Percentiles rank a stretch among this genome's conserved stretches.
Evolutionary conservation across 2,113 vertebrate genomes (phyloP).

Genomic region (Oreochromis aureus): DNA sequence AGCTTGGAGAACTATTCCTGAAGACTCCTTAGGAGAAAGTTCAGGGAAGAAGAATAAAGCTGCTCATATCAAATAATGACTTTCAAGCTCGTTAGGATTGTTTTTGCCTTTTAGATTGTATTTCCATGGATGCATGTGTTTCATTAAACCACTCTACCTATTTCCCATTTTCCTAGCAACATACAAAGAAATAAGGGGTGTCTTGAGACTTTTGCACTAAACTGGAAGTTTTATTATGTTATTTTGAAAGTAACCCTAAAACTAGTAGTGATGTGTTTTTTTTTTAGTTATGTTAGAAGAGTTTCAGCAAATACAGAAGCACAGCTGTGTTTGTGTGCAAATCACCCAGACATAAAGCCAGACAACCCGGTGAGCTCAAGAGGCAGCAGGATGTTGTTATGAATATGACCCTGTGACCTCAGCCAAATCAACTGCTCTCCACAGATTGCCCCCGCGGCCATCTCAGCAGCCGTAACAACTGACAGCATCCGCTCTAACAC

Average conservation of each 20-base stretch:
- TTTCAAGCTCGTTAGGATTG: not conserved
- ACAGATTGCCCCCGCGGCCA: not conserved
- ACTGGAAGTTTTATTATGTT: not conserved
- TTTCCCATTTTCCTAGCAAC: not conserved
- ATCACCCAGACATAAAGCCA: not conserved
- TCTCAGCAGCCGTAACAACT: constrained; percentile 11
- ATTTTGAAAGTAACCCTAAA: not conserved
- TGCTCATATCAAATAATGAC: not conserved
- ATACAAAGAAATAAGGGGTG: not conserved
- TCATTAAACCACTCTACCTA: not conserved
- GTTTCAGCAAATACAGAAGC: not conserved
- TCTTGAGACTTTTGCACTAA: not conserved
- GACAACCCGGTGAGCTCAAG: not conserved
- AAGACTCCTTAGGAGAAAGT: not conserved
- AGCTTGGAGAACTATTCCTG: not conserved
- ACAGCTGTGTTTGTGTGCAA: not conserved
- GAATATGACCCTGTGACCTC: constrained; percentile 27
- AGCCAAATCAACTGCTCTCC: constrained; percentile 25
- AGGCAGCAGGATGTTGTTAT: constrained; percentile 15
- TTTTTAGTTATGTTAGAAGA: not conserved
- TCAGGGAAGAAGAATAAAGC: not conserved
- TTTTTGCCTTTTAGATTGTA: not conserved
- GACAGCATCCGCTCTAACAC: constrained; percentile 13
- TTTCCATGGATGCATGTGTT: not conserved
- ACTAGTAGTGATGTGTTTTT: not conserved